Percentiles rank a stretch among this genome's conserved stretches.
Conservation (phyloP, 2,888 invertebrate species). For the Esperia sulphurella region DNA sequence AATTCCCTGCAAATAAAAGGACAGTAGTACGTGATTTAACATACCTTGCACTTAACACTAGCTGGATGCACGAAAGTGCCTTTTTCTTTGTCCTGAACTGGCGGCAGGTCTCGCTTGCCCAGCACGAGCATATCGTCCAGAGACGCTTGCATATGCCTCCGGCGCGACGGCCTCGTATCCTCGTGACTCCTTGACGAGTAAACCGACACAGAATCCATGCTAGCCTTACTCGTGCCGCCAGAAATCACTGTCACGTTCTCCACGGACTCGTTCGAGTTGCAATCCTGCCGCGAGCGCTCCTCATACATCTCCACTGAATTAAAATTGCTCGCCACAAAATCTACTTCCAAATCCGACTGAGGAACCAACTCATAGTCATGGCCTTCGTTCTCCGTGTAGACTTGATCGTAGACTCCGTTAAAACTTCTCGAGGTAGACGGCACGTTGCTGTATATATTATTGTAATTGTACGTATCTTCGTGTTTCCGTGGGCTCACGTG, state of each 20-base stretch:
- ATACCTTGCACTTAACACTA: constrained; percentile 63
- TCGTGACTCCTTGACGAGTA: constrained; percentile 81
- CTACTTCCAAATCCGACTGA: constrained; percentile 47
- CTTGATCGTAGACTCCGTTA: constrained; percentile 67
- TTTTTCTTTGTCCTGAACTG: constrained; percentile 46
- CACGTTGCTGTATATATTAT: constrained; percentile 58
- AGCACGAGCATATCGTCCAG: constrained; percentile 80
- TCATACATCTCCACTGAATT: constrained; percentile 69
- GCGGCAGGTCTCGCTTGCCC: constrained; percentile 43
- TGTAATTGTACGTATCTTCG: constrained; percentile 74
- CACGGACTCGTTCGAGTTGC: constrained; percentile 69
- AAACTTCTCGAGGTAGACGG: constrained; percentile 48
- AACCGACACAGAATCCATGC: constrained; percentile 78
- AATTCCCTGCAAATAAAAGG: too few species aligned
- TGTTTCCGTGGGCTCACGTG: constrained; percentile 50
- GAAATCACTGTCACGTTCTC: constrained; percentile 77
- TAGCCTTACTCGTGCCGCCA: constrained; percentile 51
- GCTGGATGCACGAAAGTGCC: constrained; percentile 68
- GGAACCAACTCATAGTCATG: constrained; percentile 66
- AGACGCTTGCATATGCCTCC: constrained; percentile 68
- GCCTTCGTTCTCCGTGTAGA: constrained; percentile 64
- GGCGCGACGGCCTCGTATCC: constrained; percentile 48
- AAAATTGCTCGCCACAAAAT: constrained; percentile 53
- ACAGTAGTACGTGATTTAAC: too few species aligned
- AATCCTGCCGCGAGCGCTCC: constrained; percentile 47